Evolutionary conservation across 2,888 invertebrate species (phyloP).

Genomic region (Serripes groenlandicus): DNA sequence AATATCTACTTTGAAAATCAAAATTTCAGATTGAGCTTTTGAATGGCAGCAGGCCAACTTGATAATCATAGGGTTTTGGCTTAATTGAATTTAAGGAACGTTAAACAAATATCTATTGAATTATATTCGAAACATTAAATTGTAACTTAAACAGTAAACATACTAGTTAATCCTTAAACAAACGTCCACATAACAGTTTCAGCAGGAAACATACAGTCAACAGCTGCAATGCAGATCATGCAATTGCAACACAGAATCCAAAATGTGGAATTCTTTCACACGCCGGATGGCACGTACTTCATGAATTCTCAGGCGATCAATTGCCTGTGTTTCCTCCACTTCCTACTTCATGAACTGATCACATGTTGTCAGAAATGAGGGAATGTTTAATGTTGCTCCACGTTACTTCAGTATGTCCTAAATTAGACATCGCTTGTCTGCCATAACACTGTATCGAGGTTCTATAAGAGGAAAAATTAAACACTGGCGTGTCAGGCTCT

Average conservation of each 20-base stretch:
- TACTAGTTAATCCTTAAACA: too few relatives aligned
- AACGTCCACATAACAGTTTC: slow-evolving; percentile 29
- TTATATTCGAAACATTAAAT: too few relatives aligned
- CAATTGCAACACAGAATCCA: slow-evolving; percentile 25
- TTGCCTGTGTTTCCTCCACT: slow-evolving; percentile 26
- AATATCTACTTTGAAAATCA: too few relatives aligned
- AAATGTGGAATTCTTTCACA: slow-evolving; percentile 36
- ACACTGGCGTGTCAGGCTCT: slow-evolving; percentile 25
- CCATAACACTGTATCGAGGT: slow-evolving; percentile 54
- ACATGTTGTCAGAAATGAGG: slow-evolving; percentile 27
- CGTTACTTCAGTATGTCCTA: slow-evolving; percentile 13
- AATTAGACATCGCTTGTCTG: slow-evolving; percentile 57
- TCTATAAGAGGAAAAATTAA: slow-evolving; percentile 51
- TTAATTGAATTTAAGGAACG: too few relatives aligned
- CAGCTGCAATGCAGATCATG: slow-evolving; percentile 30
- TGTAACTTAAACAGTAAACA: too few relatives aligned
- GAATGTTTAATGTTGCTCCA: slow-evolving; percentile 32
- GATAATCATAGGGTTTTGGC: too few relatives aligned
- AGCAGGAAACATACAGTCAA: slow-evolving; percentile 31
- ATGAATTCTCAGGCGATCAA: slow-evolving; percentile 22
- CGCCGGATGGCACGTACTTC: slow-evolving; percentile 13
- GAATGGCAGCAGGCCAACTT: too few relatives aligned
- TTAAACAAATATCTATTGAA: too few relatives aligned
- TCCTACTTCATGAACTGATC: slow-evolving; percentile 20
- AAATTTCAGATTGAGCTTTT: too few relatives aligned